Conservation (phyloP, 2,888 invertebrate species). For the Macrophya alboannulata region DNA sequence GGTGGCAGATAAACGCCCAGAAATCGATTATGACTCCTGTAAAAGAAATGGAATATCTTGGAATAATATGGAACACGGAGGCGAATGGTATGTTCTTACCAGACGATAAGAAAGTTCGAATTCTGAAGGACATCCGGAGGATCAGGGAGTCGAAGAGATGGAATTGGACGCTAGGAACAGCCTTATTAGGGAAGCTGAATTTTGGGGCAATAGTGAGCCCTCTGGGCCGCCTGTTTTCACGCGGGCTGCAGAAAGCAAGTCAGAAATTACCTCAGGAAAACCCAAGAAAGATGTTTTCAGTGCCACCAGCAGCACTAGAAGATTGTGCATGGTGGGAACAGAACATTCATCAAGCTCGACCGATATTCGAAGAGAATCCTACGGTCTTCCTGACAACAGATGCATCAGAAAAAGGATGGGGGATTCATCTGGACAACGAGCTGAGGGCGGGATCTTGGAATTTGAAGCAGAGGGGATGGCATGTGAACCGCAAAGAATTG, state of each 20-base stretch:
- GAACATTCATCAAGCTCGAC: conserved; percentile 29
- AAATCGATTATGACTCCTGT: conserved; percentile 44
- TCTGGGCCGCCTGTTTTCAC: conserved; percentile 51
- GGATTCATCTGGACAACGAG: conserved; percentile 46
- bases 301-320: neutral
- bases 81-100: conserved; percentile 11
- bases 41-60: conserved; percentile 36
- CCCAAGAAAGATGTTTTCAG: neutral
- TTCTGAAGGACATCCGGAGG: neutral
- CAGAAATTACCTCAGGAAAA: neutral
- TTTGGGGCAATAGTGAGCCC: conserved; percentile 45
- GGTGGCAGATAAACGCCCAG: conserved; percentile 47
- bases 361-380: conserved; percentile 12
- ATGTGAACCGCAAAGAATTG: conserved; percentile 55
- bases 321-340: conserved; percentile 19
- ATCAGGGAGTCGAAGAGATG: neutral
- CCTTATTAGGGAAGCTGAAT: neutral
- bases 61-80: conserved; percentile 48
- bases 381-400: conserved; percentile 55
- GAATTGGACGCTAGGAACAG: conserved; percentile 12
- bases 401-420: conserved; percentile 55
- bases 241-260: conserved; percentile 41
- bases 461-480: conserved; percentile 26
- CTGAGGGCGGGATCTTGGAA: conserved; percentile 47
- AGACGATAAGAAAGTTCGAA: neutral